phyloP scores from a whole-genome alignment of 2,888 invertebrate genomes.

The Drosophila tripunctata region DNA sequence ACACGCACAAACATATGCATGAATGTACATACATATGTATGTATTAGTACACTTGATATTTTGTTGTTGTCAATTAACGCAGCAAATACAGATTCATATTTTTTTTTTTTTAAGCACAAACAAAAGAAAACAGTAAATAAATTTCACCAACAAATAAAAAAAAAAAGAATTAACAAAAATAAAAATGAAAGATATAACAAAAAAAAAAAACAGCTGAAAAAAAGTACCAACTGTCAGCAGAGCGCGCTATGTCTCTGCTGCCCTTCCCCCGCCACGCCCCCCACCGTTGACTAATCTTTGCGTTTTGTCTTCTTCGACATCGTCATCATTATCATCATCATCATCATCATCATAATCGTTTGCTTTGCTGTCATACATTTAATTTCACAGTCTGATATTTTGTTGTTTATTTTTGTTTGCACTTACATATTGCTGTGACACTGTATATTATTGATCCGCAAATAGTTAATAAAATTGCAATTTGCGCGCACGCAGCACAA shows the following conservation, averaged over 20 bases:
- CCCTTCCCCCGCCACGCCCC: slow-evolving; percentile 19
- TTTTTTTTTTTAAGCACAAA: slow-evolving; percentile 53
- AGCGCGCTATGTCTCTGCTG: slow-evolving; percentile 39
- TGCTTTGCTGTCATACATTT: slow-evolving; percentile 11
- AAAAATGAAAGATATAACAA: slow-evolving; percentile 1
- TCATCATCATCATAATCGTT: slow-evolving; percentile 29
- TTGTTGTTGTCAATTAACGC: slow-evolving; percentile 74
- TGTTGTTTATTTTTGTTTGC: no score
- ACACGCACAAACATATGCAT: slow-evolving; percentile 20
- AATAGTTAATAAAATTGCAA: slow-evolving; percentile 62
- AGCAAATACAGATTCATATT: slow-evolving; percentile 46
- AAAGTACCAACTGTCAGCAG: slow-evolving; percentile 51
- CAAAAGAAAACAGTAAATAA: slow-evolving; percentile 47
- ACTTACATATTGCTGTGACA: slow-evolving; percentile 63
- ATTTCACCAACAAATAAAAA: slow-evolving; percentile 59
- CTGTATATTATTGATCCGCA: slow-evolving; percentile 55
- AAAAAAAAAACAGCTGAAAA: slow-evolving; percentile 25
- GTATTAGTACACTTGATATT: slow-evolving; percentile 44
- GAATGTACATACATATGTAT: slow-evolving; percentile 10
- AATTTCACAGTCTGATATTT: no score
- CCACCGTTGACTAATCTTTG: slow-evolving; percentile 29
- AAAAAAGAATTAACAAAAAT: slow-evolving; percentile 29
- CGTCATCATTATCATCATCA: slow-evolving; percentile 34
- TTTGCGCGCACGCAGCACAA: slow-evolving; percentile 75
- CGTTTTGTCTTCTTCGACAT: slow-evolving; percentile 41